Evolutionary conservation across 2,888 invertebrate genomes (phyloP).

Genomic region (Heliconius cydno): DNA sequence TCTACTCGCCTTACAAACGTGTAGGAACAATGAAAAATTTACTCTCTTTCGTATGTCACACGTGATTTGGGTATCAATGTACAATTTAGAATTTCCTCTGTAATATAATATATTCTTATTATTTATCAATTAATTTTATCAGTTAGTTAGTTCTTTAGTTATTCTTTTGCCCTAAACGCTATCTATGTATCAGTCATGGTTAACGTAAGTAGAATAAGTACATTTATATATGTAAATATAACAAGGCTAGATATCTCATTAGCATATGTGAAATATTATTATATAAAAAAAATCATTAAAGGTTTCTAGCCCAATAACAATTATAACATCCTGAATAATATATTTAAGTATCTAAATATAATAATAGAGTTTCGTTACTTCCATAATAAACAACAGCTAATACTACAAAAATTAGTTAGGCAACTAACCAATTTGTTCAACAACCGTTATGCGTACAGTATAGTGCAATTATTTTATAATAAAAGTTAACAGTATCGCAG

Average conservation of each 20-base stretch:
- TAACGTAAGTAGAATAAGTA: not conserved
- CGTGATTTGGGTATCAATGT: constrained; percentile 7
- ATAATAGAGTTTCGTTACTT: not conserved
- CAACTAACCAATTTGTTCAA: constrained; percentile 36
- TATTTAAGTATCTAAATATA: not conserved
- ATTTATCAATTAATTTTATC: not conserved
- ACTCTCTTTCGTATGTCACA: not conserved
- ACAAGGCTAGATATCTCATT: not conserved
- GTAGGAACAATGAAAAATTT: constrained; percentile 13
- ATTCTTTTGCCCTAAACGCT: not conserved
- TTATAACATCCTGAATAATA: not conserved
- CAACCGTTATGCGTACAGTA: constrained; percentile 31
- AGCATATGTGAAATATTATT: not conserved
- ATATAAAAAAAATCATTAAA: not conserved
- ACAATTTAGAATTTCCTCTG: not conserved
- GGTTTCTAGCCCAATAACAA: not conserved
- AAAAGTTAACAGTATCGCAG: constrained; percentile 29
- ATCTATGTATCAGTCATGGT: not conserved
- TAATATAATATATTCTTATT: not conserved
- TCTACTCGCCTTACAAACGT: constrained; percentile 9
- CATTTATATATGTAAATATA: not conserved
- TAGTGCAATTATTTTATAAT: constrained; percentile 34
- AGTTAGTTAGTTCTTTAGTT: too few relatives aligned
- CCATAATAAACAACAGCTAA: not conserved
- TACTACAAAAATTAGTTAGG: constrained; percentile 20